Percentiles rank a stretch among this genome's conserved stretches.
These are phyloP conservation scores for Eleutherodactylus coqui DNA, from an alignment of 2,797 vertebrate species.

Conservation along the genomic window DNA sequence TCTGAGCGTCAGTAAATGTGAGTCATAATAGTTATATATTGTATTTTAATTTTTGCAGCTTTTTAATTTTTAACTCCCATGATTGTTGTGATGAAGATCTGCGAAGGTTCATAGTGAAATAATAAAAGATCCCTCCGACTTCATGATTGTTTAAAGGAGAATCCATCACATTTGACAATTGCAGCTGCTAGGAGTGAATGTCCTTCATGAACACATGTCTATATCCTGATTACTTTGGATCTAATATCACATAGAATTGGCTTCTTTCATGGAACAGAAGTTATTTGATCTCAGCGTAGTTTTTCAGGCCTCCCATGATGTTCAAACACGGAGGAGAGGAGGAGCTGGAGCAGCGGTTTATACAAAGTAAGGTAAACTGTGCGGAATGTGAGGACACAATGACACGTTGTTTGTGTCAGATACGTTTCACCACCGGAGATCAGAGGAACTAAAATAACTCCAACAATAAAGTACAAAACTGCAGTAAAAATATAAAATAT, in stretches of 20 bases:
- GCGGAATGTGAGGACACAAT: conserved; percentile 8
- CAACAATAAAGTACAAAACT: background rate
- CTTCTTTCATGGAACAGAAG: conserved; percentile 58
- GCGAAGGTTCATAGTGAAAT: background rate
- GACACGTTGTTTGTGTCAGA: conserved; percentile 23
- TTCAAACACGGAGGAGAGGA: conserved; percentile 52
- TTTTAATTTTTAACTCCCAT: background rate
- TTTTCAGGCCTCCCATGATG: conserved; percentile 57
- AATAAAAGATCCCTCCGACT: background rate
- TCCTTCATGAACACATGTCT: conserved; percentile 45
- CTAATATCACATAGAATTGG: conserved; percentile 58
- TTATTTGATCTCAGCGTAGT: conserved; percentile 57
- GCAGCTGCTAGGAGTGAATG: conserved; percentile 52
- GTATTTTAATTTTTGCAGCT: background rate
- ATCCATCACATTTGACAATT: conserved; percentile 7
- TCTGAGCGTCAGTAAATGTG: too few relatives aligned
- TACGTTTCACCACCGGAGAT: conserved; percentile 12
- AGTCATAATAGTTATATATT: background rate
- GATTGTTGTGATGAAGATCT: background rate
- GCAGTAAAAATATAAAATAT: background rate
- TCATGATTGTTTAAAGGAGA: conserved; percentile 26
- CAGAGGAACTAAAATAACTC: background rate
- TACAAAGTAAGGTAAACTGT: conserved; percentile 48
- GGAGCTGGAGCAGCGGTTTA: conserved; percentile 51
- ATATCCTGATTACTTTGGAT: conserved; percentile 57